Evolutionary conservation across 2,113 vertebrate genomes (phyloP).

Genomic region (Tylochromis polylepis): DNA sequence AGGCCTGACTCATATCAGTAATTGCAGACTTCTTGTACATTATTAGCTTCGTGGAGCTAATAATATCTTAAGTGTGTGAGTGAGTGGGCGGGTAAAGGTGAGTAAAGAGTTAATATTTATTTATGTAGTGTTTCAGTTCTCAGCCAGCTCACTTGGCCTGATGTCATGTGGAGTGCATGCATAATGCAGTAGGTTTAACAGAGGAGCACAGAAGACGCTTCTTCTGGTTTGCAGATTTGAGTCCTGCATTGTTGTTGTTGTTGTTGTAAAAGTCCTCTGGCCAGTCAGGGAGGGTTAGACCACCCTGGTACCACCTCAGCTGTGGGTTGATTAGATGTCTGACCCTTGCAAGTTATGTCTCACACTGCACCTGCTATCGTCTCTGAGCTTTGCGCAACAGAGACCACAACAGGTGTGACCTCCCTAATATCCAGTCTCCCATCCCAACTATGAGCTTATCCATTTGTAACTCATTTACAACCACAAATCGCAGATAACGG

Average conservation of each 20-base stretch:
- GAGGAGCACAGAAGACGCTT: background rate
- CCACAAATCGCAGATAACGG: background rate
- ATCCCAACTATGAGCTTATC: background rate
- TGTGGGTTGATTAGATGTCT: constrained; percentile 14
- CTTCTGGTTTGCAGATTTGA: background rate
- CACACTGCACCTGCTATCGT: constrained; percentile 41
- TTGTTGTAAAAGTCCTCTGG: background rate
- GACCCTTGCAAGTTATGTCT: background rate
- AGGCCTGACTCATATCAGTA: background rate
- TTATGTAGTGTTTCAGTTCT: background rate
- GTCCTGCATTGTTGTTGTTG: background rate
- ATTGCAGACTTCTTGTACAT: background rate
- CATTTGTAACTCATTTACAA: background rate
- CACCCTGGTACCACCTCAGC: constrained; percentile 47
- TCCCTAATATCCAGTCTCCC: background rate
- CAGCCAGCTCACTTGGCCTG: background rate
- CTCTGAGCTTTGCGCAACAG: background rate
- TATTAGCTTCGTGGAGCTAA: background rate
- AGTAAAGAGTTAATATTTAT: background rate
- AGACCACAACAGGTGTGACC: constrained; percentile 50
- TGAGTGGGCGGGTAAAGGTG: background rate
- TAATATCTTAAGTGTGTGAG: background rate
- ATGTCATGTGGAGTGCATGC: constrained; percentile 29
- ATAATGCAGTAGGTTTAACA: background rate
- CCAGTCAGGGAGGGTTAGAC: background rate